phyloP scores from a whole-genome alignment of 2,888 invertebrate genomes.

The Synergus gifuensis region DNA sequence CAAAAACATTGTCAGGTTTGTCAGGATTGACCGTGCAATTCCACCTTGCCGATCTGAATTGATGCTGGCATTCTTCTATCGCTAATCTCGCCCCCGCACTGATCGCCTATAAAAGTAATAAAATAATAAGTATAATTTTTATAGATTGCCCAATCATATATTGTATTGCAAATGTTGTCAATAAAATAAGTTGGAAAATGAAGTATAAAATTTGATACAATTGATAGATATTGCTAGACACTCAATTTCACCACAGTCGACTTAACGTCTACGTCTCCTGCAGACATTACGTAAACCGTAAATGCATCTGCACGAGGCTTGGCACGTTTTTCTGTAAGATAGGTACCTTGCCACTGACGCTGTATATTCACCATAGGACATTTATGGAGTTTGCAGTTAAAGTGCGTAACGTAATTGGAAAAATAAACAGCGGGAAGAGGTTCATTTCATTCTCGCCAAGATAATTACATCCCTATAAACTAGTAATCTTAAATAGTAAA shows the following conservation, averaged over 20 bases:
- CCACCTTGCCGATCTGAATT: slow-evolving; percentile 93
- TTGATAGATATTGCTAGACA: background rate
- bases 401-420: background rate
- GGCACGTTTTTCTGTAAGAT: background rate
- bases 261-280: slow-evolving; percentile 49
- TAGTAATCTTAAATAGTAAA: background rate
- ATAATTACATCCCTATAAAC: background rate
- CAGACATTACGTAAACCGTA: slow-evolving; percentile 50
- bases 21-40: slow-evolving; percentile 90
- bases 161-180: slow-evolving; percentile 9
- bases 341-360: background rate
- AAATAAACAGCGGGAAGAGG: background rate
- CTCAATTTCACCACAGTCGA: slow-evolving; percentile 48
- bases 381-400: background rate
- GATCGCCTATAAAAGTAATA: slow-evolving; percentile 82
- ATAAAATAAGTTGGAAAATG: slow-evolving; percentile 18
- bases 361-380: background rate
- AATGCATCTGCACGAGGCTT: slow-evolving; percentile 47
- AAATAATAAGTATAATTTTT: background rate
- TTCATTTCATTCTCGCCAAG: background rate
- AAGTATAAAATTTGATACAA: background rate
- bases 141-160: background rate
- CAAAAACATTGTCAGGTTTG: slow-evolving; percentile 88
- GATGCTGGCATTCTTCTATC: slow-evolving; percentile 93
- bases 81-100: slow-evolving; percentile 90